A percentile compares a stretch with the other conserved stretches of the same genome.
phyloP scores from a whole-genome alignment of 2,888 invertebrate species.

The Apamea sordens region DNA sequence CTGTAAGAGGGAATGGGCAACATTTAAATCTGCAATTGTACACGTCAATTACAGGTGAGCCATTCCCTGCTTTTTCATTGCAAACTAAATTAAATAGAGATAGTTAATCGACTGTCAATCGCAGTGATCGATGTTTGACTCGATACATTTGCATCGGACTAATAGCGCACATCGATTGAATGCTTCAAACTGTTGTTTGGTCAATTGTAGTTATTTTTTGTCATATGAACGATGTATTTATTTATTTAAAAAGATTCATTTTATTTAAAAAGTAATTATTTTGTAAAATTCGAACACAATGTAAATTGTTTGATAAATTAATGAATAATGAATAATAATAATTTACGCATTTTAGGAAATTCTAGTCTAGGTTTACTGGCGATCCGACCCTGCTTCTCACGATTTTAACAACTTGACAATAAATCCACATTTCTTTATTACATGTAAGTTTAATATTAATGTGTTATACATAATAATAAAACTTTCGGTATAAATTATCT shows the following conservation, averaged over 20 bases:
- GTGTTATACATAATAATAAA: not conserved
- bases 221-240: not conserved
- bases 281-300: no score
- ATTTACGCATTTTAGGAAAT: not conserved
- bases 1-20: not conserved
- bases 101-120: slow-evolving; percentile 66
- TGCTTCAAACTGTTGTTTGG: slow-evolving; percentile 17
- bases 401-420: not conserved
- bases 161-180: slow-evolving; percentile 36
- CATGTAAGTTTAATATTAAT: not conserved
- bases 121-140: slow-evolving; percentile 62
- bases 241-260: no score
- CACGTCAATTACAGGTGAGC: slow-evolving; percentile 24
- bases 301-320: no score
- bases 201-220: slow-evolving; percentile 4
- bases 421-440: not conserved
- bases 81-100: slow-evolving; percentile 64
- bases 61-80: slow-evolving; percentile 36
- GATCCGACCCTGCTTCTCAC: not conserved
- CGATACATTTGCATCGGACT: slow-evolving; percentile 41
- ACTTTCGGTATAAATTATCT: not conserved
- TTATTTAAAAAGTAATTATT: no score
- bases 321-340: no score
- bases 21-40: not conserved
- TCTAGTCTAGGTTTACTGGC: not conserved